phyloP scores from a whole-genome alignment of 2,113 vertebrate species.

The Coturnix japonica region DNA sequence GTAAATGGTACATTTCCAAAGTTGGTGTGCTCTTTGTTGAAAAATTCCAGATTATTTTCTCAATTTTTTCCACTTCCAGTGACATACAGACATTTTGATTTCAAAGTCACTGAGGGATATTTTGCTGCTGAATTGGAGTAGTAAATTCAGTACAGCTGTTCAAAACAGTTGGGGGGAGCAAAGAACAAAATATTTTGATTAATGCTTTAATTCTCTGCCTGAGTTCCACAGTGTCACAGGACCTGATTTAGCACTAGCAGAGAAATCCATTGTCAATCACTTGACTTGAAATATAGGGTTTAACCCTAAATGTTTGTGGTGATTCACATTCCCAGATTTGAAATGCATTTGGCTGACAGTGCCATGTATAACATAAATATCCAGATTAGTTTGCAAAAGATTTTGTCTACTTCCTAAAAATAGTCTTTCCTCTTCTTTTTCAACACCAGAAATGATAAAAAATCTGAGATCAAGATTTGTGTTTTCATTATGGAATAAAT shows the following conservation, averaged over 20 bases:
- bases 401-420: not conserved
- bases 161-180: not conserved
- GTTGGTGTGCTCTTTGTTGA: not conserved
- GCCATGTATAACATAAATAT: not conserved
- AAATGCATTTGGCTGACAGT: not conserved
- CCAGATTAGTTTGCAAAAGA: not conserved
- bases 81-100: not conserved
- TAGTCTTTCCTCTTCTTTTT: not conserved
- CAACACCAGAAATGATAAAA: not conserved
- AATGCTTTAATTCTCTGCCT: not conserved
- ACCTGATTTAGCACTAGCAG: not conserved
- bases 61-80: not conserved
- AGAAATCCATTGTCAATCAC: not conserved
- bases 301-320: not conserved
- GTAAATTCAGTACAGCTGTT: not conserved
- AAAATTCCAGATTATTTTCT: not conserved
- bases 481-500: not conserved
- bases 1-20: not conserved
- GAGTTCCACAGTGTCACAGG: not conserved
- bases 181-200: conserved; percentile 9
- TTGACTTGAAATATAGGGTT: conserved; percentile 8
- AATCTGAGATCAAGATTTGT: not conserved
- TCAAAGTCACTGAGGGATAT: not conserved
- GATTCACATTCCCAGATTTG: not conserved
- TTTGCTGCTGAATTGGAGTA: not conserved